phyloP scores from a whole-genome alignment of 2,888 invertebrate genomes.

The Catocala nupta region DNA sequence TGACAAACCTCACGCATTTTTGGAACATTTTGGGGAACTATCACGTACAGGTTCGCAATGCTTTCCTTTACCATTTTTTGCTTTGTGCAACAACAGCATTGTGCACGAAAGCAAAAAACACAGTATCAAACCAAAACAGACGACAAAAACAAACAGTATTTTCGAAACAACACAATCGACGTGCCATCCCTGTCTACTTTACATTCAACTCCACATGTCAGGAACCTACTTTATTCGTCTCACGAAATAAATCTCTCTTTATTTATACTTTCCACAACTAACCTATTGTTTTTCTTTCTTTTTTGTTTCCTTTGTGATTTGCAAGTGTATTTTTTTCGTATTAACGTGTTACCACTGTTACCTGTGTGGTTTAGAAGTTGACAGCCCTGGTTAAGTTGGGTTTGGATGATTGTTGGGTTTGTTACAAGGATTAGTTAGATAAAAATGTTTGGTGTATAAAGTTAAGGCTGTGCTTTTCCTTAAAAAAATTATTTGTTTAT shows the following conservation, averaged over 20 bases:
- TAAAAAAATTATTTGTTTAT: not conserved
- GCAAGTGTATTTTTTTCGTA: slow-evolving; percentile 49
- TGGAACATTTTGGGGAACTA: no score
- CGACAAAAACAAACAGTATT: not conserved
- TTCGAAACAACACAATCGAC: slow-evolving; percentile 34
- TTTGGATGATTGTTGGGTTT: not conserved
- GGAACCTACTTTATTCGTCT: slow-evolving; percentile 64
- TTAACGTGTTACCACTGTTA: slow-evolving; percentile 25
- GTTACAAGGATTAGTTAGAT: not conserved
- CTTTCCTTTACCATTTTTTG: no score
- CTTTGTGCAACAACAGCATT: no score
- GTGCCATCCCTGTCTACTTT: slow-evolving; percentile 54
- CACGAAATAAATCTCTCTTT: slow-evolving; percentile 76
- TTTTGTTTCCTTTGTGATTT: slow-evolving; percentile 59
- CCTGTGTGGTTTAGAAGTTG: slow-evolving; percentile 7
- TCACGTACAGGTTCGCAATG: no score
- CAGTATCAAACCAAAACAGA: not conserved
- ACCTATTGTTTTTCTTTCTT: slow-evolving; percentile 66
- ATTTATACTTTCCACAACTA: slow-evolving; percentile 71
- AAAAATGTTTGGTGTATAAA: not conserved
- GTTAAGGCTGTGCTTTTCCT: not conserved
- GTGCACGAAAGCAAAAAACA: no score
- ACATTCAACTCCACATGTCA: slow-evolving; percentile 65
- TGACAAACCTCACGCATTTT: no score
- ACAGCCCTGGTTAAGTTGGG: not conserved